phyloP scores from a whole-genome alignment of 1,140 invertebrate genomes.

The Drosophila mayri region DNA sequence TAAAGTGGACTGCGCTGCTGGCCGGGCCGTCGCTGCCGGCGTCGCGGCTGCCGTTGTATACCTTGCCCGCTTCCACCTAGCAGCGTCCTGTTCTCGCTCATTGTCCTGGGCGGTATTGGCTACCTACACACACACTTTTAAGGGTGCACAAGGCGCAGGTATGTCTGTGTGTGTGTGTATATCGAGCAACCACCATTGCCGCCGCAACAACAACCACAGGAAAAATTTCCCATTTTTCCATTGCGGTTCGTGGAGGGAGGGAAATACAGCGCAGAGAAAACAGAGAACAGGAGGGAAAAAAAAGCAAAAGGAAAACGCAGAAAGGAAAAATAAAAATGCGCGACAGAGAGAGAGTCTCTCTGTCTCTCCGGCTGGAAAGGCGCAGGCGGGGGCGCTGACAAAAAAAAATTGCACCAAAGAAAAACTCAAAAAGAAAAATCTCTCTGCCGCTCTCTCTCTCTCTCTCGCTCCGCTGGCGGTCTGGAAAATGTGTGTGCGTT shows the following conservation, averaged over 20 bases:
- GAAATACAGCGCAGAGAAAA: constrained; percentile 5
- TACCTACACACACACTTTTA: constrained; percentile 57
- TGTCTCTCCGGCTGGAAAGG: constrained; percentile 49
- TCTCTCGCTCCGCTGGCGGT: constrained; percentile 37
- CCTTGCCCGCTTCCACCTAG: constrained; percentile 15
- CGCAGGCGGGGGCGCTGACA: constrained; percentile 43
- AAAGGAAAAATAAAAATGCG: constrained; percentile 57
- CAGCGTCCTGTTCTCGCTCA: not conserved
- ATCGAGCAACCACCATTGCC: constrained; percentile 84
- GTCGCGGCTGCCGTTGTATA: constrained; percentile 19
- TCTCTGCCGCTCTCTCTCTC: constrained; percentile 5
- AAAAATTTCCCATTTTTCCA: constrained; percentile 85
- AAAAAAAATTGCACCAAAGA: constrained; percentile 40
- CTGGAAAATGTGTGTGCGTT: constrained; percentile 44
- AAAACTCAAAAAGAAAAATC: constrained; percentile 56
- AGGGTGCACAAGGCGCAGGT: constrained; percentile 32
- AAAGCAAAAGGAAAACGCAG: constrained; percentile 22
- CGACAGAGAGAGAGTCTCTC: constrained; percentile 35
- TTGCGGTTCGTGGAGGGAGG: constrained; percentile 65
- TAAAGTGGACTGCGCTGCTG: constrained; percentile 81
- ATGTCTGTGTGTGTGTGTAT: constrained; percentile 59
- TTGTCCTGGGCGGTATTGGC: constrained; percentile 62
- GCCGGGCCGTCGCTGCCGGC: constrained; percentile 45
- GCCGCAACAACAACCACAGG: constrained; percentile 84
- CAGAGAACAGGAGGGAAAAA: constrained; percentile 15